These are phyloP conservation scores for Chionis minor DNA, from an alignment of 2,113 vertebrate genomes.

Conservation along the genomic window DNA sequence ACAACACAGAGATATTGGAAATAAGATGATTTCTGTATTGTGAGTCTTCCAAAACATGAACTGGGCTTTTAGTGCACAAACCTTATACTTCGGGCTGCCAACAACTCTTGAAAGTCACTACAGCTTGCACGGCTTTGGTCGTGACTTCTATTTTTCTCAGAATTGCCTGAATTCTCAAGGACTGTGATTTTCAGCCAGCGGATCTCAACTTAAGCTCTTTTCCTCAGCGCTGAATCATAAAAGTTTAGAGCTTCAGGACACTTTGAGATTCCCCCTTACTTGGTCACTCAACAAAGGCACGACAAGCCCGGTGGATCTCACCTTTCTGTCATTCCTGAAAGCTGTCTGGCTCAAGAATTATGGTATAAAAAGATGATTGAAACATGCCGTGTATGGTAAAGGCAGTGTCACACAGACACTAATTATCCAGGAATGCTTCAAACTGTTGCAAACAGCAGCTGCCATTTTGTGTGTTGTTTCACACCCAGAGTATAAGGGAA, in stretches of 20 bases:
- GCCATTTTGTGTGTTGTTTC: not conserved
- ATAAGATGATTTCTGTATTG: not conserved
- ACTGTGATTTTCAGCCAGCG: not conserved
- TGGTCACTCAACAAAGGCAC: not conserved
- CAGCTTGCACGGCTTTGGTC: not conserved
- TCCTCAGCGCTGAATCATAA: not conserved
- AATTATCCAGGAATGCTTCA: not conserved
- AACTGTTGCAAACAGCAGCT: not conserved
- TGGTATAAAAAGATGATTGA: not conserved
- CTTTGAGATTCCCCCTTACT: not conserved
- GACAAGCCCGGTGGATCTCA: not conserved
- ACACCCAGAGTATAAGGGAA: not conserved
- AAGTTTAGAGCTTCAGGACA: not conserved
- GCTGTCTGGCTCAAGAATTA: not conserved
- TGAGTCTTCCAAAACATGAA: not conserved
- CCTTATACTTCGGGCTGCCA: not conserved
- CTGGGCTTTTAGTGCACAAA: not conserved
- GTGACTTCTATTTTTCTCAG: not conserved
- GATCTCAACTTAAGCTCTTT: not conserved
- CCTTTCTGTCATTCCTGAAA: not conserved
- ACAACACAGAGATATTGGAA: not conserved
- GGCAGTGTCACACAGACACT: not conserved
- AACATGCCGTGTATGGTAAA: not conserved
- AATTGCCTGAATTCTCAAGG: not conserved
- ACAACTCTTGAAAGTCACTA: not conserved